Base-by-base conservation (phyloP, 1,140 invertebrate genomes). In the Thalassaphorura encarpata region DNA sequence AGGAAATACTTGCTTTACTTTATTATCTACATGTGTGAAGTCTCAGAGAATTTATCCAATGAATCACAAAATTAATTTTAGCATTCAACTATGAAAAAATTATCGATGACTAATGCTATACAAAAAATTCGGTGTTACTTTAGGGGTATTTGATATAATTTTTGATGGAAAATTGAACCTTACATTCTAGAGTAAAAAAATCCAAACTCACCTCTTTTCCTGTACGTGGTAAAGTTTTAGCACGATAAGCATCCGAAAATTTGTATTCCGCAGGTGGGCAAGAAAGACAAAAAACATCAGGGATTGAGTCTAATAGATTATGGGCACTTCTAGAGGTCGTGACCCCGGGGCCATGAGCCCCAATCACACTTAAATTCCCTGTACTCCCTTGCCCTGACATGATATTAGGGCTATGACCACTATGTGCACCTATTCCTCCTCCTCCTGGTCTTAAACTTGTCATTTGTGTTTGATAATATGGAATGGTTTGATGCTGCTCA, bases 281-380 rank as follows among this genome's bases (percentile, higher is more conserved):
- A 24, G 69, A 70, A 47, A 70, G 63, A 58, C 69, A 70, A 61
- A 71, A 69, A 46, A 64, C 62, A 59, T 64, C 59, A 40, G 62
- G 62, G 41, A 61, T 58, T 24, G 56, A 55, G 43, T 59, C 62
- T 23, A 61, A 56, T 28, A 64, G 27, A 54, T 60, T 61, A 1
- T 61, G 58, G 11, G 62, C 53, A 48, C 62, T 64, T 51, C 60
- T 64, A 47, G 58, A 60, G 18, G 45, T 54, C 3, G 54, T 31
- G 19, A 56, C 46, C 19, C 47, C 41, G 2, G 28, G 45, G 13
- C 21, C 27, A 16, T 36, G 26, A 21, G 28, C 19, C 3, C 21
- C 31, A 36, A n/a, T 41, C 3, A 56, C 21, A 11, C 49, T 23
- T 21, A 47, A 28, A 45, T 45, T 54, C 18, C 19, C 21, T 19